A percentile compares a stretch with the other conserved stretches of the same genome.
phyloP scores from a whole-genome alignment of 2,797 vertebrate species.

The Martes flavigula region DNA sequence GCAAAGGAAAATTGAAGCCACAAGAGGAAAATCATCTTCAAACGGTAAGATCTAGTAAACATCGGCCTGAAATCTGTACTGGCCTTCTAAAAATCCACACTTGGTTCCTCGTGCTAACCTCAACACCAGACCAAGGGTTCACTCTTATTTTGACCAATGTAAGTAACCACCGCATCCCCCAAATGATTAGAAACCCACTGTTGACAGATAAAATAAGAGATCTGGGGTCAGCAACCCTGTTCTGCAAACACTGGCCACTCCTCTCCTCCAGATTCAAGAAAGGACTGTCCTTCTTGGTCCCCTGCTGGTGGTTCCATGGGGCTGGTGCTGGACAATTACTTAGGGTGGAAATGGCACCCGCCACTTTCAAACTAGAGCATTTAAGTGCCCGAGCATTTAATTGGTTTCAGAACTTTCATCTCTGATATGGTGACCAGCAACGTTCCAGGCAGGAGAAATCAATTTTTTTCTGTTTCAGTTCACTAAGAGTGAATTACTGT shows the following conservation, averaged over 20 bases:
- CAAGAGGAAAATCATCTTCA: neutral
- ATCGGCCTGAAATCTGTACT: neutral
- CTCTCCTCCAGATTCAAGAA: neutral
- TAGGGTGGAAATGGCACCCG: neutral
- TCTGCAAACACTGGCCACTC: neutral
- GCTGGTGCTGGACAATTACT: neutral
- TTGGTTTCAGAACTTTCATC: neutral
- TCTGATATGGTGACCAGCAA: neutral
- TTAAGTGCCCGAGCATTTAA: neutral
- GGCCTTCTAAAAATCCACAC: neutral
- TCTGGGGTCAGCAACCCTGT: neutral
- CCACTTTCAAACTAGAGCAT: neutral
- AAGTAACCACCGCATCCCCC: neutral
- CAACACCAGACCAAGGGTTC: neutral
- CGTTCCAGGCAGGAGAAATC: neutral
- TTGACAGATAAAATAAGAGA: neutral
- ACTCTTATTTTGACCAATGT: neutral
- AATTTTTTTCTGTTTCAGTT: neutral
- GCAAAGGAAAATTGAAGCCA: neutral
- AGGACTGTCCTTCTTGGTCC: neutral
- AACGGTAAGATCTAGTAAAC: neutral
- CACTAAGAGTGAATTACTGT: neutral
- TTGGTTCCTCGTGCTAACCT: neutral
- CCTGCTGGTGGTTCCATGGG: rapidly evolving
- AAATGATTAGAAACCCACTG: neutral